These are phyloP conservation scores for Orycteropus afer DNA, from an alignment of 2,113 vertebrate species.

Conservation along the genomic window DNA sequence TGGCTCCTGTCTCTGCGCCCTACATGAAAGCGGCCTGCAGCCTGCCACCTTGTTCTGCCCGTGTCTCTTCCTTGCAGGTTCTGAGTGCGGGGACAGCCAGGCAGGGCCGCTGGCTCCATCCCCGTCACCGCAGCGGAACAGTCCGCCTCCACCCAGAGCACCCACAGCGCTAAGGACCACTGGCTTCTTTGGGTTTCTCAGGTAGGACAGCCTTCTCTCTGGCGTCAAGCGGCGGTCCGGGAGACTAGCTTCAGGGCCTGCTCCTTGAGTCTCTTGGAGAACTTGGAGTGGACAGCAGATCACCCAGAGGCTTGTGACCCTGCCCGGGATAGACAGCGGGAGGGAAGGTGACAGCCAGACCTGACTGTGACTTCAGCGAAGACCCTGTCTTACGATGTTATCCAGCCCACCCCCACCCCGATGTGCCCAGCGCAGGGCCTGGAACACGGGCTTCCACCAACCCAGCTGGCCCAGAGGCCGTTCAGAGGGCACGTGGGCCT, in stretches of 20 bases:
- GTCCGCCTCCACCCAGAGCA: not conserved
- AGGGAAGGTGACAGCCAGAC: not conserved
- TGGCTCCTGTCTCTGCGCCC: not conserved
- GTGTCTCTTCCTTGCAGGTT: constrained; percentile 55
- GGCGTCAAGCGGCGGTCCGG: not conserved
- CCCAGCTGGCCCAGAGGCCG: not conserved
- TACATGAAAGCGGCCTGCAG: not conserved
- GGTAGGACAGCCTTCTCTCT: constrained; percentile 50
- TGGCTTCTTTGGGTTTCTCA: constrained; percentile 72
- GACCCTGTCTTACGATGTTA: not conserved
- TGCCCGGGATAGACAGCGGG: not conserved
- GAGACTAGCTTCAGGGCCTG: not conserved
- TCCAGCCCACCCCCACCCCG: not conserved
- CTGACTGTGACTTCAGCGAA: not conserved
- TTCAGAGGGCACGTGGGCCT: not conserved
- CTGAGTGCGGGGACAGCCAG: not conserved
- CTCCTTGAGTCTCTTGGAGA: not conserved
- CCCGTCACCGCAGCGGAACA: not conserved
- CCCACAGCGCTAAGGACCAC: not conserved
- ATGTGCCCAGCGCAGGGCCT: not conserved
- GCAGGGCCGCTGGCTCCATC: not conserved
- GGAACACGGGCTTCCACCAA: not conserved
- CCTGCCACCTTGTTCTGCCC: not conserved
- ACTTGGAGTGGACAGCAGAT: not conserved
- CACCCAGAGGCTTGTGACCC: not conserved